Evolutionary conservation across 2,888 invertebrate species (phyloP), one percentile per base, ranked within the genome.

Genomic region (Drosophila neotestacea): DNA sequence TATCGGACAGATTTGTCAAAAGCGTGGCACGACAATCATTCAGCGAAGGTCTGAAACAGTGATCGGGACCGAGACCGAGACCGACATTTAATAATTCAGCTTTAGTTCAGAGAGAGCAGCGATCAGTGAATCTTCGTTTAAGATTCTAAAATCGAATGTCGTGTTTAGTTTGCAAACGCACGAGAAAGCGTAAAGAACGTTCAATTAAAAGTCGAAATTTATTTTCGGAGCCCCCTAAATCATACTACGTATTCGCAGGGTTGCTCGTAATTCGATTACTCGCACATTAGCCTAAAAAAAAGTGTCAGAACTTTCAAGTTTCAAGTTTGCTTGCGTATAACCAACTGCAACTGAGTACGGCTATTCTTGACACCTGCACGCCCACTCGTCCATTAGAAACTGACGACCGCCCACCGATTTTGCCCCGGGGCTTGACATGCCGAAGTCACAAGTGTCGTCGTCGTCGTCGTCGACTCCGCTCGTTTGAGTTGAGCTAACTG

Each of bases 1-100:
- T 86, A 81, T 88, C 87, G 74, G 85, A 47, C 77, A 36, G 87
- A 85, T 88, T 88, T 85, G 89, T 85, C 89, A 85, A 84, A 88
- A 86, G 82, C 77, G 82, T 84, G 79, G 77, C 81, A 67, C 58
- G 61, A 67, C 81, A 70, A 68, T 58, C 65, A 52, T 41, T 65
- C 51, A 48, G 46, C 36, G 38, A 39, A 63, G 68, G 65, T 64
- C 51, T 41, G 64, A 39, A 47, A 41, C 30, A 2, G 77, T 16
- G 52, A 41, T 54, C 30, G 77, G 22, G 52, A 41, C 58, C 65
- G 81, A 32, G 51, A 32, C 41, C 60, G 46, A 30, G 38, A 70
- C 48, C 52, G 70, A 72, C 54, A 60, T 64, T 32, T 67, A 50
- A 73, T 64, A 42, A 58, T 59, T 55, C 59, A n/a, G 39, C 41